phyloP scores from a whole-genome alignment of 37 sponge, comb jelly and placozoan genomes.

The Theonella swinhoei region DNA sequence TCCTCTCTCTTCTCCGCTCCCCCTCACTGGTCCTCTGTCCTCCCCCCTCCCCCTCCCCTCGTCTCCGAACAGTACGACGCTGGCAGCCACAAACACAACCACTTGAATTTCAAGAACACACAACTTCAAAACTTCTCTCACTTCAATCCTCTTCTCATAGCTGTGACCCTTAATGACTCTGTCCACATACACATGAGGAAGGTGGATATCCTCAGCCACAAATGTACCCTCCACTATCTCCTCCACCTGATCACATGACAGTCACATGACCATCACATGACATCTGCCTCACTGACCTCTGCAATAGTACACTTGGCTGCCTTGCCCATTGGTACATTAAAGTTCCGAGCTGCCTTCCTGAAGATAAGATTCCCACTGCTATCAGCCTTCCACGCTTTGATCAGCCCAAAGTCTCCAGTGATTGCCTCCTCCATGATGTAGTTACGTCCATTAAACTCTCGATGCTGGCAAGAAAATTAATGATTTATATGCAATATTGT shows the following conservation, averaged over 20 bases:
- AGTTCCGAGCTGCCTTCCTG: conserved; percentile 87
- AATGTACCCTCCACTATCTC: conserved; percentile 93
- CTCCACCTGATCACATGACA: conserved; percentile 77
- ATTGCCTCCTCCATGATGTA: conserved; percentile 97
- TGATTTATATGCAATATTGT: not conserved
- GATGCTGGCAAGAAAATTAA: conserved; percentile 42
- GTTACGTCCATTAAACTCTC: conserved; percentile 78
- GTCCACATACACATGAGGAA: conserved; percentile 89
- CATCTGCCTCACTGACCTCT: conserved; percentile 57
- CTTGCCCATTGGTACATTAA: conserved; percentile 95
- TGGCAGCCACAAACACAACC: not conserved
- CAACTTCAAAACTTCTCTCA: conserved; percentile 7
- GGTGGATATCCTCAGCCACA: conserved; percentile 83
- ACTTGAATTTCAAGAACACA: not conserved
- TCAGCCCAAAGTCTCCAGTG: conserved; percentile 89
- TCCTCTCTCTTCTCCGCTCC: conserved; percentile 64
- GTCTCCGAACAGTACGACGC: not conserved
- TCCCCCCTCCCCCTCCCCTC: not conserved
- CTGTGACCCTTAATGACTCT: conserved; percentile 72
- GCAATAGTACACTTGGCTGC: conserved; percentile 89
- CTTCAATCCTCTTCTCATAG: conserved; percentile 92
- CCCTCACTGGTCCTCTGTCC: not conserved
- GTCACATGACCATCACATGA: not conserved
- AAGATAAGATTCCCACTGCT: conserved; percentile 85
- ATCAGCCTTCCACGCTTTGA: conserved; percentile 96